A percentile compares a stretch with the other conserved stretches of the same genome.
These are phyloP conservation scores for Axea sp. DNA, from an alignment of 2,888 invertebrate species.

Conservation along the genomic window DNA sequence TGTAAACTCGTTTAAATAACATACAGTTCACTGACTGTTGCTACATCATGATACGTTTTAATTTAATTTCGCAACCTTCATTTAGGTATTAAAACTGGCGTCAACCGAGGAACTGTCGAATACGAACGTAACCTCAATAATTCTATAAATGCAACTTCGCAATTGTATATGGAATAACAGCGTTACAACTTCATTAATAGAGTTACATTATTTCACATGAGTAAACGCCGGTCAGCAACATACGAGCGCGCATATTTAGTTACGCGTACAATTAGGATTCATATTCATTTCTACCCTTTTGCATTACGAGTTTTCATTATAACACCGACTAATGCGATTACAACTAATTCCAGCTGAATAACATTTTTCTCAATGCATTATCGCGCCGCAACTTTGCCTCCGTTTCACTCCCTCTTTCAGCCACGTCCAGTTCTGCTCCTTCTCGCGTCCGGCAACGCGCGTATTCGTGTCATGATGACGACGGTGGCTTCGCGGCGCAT, in stretches of 20 bases:
- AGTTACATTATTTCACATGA: background rate
- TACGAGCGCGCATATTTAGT: background rate
- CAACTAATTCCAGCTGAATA: constrained; percentile 10
- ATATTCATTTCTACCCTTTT: background rate
- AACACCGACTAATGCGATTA: constrained; percentile 10
- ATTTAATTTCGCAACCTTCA: no score
- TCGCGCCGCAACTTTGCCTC: background rate
- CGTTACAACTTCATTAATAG: background rate
- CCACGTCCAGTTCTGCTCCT: constrained; percentile 1
- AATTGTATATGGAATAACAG: no score
- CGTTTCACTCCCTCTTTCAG: background rate
- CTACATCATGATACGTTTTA: no score
- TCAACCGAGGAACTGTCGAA: no score
- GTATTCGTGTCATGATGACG: constrained; percentile 12
- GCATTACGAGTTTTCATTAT: background rate
- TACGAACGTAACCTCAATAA: no score
- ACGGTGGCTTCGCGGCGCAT: constrained; percentile 29
- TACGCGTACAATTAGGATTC: constrained; percentile 4
- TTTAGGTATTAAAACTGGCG: no score
- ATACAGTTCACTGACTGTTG: no score
- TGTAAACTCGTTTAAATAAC: no score
- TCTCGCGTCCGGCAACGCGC: constrained; percentile 3
- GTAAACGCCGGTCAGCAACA: background rate
- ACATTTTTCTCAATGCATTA: constrained; percentile 2
- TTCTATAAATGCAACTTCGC: no score